Evolutionary conservation across 2,797 vertebrate species (phyloP).

Genomic region (Pseudochaenichthys georgianus): DNA sequence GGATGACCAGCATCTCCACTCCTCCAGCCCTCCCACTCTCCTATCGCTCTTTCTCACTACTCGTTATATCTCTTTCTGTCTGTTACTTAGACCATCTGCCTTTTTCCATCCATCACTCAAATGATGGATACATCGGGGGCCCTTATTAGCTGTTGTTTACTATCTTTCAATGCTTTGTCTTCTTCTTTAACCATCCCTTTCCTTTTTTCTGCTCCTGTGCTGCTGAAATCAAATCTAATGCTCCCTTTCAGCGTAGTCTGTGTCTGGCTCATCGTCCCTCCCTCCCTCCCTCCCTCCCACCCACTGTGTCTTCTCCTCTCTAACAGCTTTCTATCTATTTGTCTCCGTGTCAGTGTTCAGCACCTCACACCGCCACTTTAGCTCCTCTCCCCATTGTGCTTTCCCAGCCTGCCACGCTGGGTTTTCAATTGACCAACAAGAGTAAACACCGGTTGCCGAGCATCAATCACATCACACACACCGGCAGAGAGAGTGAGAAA

Average conservation of each 20-base stretch:
- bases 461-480: slow-evolving; percentile 81
- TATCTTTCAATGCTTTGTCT: slow-evolving; percentile 8
- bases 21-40: slow-evolving; percentile 57
- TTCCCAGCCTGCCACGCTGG: slow-evolving; percentile 68
- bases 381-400: slow-evolving; percentile 76
- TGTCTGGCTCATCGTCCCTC: slow-evolving; percentile 41
- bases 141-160: slow-evolving; percentile 37
- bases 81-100: slow-evolving; percentile 66
- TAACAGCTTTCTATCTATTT: slow-evolving; percentile 84
- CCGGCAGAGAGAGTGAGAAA: slow-evolving; percentile 47
- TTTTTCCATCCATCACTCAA: slow-evolving; percentile 55
- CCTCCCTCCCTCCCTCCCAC: slow-evolving; percentile 31
- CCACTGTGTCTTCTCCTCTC: slow-evolving; percentile 63
- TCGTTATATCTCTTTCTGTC: slow-evolving; percentile 55
- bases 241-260: slow-evolving; percentile 53
- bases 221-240: slow-evolving; percentile 73
- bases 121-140: slow-evolving; percentile 26
- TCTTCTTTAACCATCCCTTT: slow-evolving; percentile 5
- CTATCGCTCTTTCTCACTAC: slow-evolving; percentile 39
- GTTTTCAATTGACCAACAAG: slow-evolving; percentile 81
- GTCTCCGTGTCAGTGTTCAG: slow-evolving; percentile 79
- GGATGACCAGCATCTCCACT: slow-evolving; percentile 63
- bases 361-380: slow-evolving; percentile 78
- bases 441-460: slow-evolving; percentile 82
- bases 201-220: slow-evolving; percentile 25